These are phyloP conservation scores for Pipistrellus nathusii DNA, from an alignment of 2,797 vertebrate genomes.

Conservation along the genomic window DNA sequence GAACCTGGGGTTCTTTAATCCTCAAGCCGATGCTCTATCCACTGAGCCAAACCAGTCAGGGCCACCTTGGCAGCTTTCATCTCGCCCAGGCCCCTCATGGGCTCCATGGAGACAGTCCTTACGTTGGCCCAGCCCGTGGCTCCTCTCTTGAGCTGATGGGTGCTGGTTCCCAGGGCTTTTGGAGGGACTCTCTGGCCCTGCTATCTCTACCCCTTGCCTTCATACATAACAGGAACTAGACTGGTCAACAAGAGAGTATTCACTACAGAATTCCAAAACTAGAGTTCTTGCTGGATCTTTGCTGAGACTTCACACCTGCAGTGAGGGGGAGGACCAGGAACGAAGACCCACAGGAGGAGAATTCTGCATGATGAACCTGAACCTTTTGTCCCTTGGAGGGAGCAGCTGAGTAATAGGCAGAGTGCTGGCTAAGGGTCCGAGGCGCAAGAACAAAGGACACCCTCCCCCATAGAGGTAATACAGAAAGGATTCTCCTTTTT, in stretches of 20 bases:
- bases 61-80: conserved; percentile 19
- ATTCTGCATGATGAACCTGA: not conserved
- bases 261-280: not conserved
- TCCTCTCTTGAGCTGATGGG: not conserved
- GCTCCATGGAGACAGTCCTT: not conserved
- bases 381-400: not conserved
- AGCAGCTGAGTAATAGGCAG: conserved; percentile 5
- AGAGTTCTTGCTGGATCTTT: not conserved
- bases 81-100: not conserved
- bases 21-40: too few relatives aligned
- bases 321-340: too few relatives aligned
- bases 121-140: not conserved
- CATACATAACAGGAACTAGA: not conserved
- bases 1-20: too few relatives aligned
- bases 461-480: conserved; percentile 71
- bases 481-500: conserved; percentile 76
- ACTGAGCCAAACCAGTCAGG: too few relatives aligned
- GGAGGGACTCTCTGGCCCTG: not conserved
- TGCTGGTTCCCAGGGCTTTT: not conserved
- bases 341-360: not conserved
- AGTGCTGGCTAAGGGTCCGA: conserved; percentile 57
- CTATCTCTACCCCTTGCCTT: not conserved
- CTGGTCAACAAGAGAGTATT: not conserved
- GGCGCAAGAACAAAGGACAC: conserved; percentile 72
- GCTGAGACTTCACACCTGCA: not conserved